Percentiles rank a stretch among this genome's conserved stretches.
Evolutionary conservation across 1,140 invertebrate genomes (phyloP).

Genomic region (Papilio aristodemus): DNA sequence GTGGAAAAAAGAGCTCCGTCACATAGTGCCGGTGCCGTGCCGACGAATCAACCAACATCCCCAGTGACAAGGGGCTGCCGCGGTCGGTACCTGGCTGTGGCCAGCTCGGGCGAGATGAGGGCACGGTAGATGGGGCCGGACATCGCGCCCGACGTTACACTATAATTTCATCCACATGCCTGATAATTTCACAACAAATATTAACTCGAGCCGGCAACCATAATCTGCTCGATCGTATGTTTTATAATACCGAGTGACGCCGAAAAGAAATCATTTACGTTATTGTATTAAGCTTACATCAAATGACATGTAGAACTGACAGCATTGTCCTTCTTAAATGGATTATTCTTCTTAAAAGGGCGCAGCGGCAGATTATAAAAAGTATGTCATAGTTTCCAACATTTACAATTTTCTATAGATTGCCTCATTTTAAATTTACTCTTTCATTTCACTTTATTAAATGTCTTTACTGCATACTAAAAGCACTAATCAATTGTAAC

Average conservation of each 20-base stretch:
- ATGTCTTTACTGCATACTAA: no score
- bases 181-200: conserved; percentile 19
- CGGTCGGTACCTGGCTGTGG: conserved; percentile 50
- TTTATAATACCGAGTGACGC: conserved; percentile 2
- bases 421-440: no score
- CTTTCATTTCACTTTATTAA: no score
- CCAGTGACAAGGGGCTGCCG: no score
- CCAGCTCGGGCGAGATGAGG: conserved; percentile 54
- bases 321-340: not conserved
- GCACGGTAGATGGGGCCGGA: conserved; percentile 49
- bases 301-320: conserved; percentile 17
- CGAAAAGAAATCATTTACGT: conserved; percentile 18
- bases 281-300: conserved; percentile 10
- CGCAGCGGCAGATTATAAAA: not conserved
- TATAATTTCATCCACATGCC: conserved; percentile 43
- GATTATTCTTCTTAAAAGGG: not conserved
- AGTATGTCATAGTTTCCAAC: no score
- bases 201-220: conserved; percentile 29
- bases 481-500: no score
- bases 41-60: no score
- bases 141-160: conserved; percentile 27
- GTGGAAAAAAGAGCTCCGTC: no score
- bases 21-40: no score
- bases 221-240: conserved; percentile 26
- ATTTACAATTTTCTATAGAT: no score